These are phyloP conservation scores for Phenganax subtilis DNA, from an alignment of 92 coral and sea anemone species.

Conservation along the genomic window DNA sequence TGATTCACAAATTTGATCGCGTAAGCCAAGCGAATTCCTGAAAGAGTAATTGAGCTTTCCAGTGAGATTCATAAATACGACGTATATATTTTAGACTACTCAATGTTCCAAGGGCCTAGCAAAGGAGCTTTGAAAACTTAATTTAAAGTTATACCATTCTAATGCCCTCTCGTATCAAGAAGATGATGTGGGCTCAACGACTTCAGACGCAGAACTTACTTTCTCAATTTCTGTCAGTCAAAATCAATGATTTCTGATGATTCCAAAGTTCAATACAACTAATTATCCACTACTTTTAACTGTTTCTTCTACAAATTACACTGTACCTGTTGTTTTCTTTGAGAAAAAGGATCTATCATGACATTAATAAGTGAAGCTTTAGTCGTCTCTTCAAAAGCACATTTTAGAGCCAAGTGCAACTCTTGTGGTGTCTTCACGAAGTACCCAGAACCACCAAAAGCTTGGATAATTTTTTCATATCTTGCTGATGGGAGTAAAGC, in stretches of 20 bases:
- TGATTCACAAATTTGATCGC: constrained; percentile 61
- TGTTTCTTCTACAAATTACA: not conserved
- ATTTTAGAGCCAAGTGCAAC: constrained; percentile 54
- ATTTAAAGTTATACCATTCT: not conserved
- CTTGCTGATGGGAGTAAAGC: constrained; percentile 71
- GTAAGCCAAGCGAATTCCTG: constrained; percentile 89
- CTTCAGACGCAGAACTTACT: no score
- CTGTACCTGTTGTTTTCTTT: constrained; percentile 80
- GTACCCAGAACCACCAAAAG: constrained; percentile 88
- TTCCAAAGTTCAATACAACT: no score
- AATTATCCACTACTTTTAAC: not conserved
- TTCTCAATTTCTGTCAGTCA: no score
- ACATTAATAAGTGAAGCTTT: constrained; percentile 68
- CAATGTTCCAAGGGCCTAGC: no score
- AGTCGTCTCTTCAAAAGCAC: constrained; percentile 50
- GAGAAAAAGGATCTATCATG: constrained; percentile 80
- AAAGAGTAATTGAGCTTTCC: not conserved
- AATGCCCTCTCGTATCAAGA: not conserved
- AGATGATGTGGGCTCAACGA: no score
- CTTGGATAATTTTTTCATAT: constrained; percentile 86
- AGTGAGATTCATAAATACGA: not conserved
- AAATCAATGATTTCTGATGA: no score
- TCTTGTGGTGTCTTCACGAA: constrained; percentile 69
- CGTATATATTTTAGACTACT: not conserved
- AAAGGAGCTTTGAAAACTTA: no score